A percentile compares a stretch with the other conserved stretches of the same genome.
These are phyloP conservation scores for Antheraea pernyi DNA, from an alignment of 1,140 invertebrate species.

Conservation along the genomic window DNA sequence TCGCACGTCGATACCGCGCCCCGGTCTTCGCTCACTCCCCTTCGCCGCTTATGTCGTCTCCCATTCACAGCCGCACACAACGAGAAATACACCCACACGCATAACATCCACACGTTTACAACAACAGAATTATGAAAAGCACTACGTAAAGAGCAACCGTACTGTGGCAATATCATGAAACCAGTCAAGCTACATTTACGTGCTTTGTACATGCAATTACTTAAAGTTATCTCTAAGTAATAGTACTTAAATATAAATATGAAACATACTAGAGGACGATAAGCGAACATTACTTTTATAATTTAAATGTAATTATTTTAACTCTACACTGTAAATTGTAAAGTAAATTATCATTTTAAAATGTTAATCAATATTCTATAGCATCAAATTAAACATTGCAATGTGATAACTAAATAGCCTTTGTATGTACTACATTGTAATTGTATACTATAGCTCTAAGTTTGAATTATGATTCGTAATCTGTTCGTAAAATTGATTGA, in stretches of 20 bases:
- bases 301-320: no score
- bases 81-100: conserved; percentile 16
- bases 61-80: conserved; percentile 61
- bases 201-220: not conserved
- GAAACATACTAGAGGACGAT: not conserved
- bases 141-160: not conserved
- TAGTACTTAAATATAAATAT: not conserved
- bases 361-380: no score
- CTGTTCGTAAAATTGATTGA: no score
- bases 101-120: conserved; percentile 17
- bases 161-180: not conserved
- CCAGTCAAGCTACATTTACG: not conserved
- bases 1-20: conserved; percentile 67
- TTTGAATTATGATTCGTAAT: no score
- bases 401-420: no score
- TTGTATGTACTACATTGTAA: no score
- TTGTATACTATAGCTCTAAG: no score
- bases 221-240: not conserved
- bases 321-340: no score
- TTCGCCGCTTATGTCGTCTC: conserved; percentile 28
- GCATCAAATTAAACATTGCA: no score
- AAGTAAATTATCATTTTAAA: no score
- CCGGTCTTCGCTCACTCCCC: conserved; percentile 32
- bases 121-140: not conserved
- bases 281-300: not conserved